Conservation (phyloP, 2,888 invertebrate genomes). For the Xestobium rufovillosum region DNA sequence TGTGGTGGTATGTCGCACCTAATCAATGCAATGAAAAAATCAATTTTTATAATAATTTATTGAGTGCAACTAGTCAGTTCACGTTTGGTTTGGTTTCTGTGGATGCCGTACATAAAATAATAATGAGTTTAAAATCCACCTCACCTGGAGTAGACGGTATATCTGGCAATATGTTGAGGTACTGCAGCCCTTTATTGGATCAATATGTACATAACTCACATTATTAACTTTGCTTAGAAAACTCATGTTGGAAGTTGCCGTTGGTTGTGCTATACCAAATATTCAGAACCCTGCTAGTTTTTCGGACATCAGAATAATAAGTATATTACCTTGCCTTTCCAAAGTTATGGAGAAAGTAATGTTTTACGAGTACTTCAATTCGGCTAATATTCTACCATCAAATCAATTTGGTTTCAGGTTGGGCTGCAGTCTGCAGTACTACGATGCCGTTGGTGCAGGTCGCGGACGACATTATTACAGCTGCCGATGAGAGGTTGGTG, state of each 20-base stretch:
- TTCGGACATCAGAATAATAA: no score
- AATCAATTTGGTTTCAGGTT: constrained; percentile 2
- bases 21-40: constrained; percentile 1
- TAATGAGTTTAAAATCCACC: no score
- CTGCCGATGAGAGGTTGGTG: no score
- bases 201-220: constrained; percentile 7
- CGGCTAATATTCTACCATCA: background rate
- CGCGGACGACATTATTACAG: background rate
- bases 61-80: background rate
- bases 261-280: constrained; percentile 8
- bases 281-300: constrained; percentile 9
- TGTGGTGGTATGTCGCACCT: no score
- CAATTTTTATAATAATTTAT: no score
- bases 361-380: background rate
- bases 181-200: no score
- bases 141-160: no score
- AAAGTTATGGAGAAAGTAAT: no score
- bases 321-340: no score
- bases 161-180: no score
- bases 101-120: no score
- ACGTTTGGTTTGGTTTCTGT: background rate
- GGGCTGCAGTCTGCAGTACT: constrained; percentile 4
- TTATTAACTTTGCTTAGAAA: constrained; percentile 6
- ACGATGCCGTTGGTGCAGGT: background rate
- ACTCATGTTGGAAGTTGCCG: constrained; percentile 10